Evolutionary conservation across 2,113 vertebrate genomes (phyloP).

Genomic region (Halcyon senegalensis): DNA sequence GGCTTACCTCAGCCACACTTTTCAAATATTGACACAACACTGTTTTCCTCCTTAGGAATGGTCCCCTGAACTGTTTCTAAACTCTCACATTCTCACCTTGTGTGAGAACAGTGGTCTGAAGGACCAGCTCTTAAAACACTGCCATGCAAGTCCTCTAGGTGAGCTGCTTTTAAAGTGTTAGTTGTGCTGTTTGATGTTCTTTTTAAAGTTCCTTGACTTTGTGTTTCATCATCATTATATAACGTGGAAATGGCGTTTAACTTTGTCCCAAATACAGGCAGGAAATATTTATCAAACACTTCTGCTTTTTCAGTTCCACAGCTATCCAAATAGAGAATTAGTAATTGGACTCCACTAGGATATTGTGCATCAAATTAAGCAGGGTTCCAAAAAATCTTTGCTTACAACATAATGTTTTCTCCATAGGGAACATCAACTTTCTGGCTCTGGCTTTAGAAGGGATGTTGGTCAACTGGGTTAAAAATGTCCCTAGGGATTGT

Average conservation of each 20-base stretch:
- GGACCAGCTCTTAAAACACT: not conserved
- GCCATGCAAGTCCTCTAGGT: not conserved
- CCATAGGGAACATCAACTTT: not conserved
- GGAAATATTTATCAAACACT: conserved; percentile 37
- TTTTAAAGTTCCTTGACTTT: not conserved
- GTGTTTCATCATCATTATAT: conserved; percentile 13
- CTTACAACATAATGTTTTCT: not conserved
- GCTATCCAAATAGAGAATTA: not conserved
- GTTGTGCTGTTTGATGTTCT: conserved; percentile 24
- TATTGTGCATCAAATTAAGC: not conserved
- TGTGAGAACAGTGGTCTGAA: not conserved
- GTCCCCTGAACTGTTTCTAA: not conserved
- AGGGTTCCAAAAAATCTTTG: not conserved
- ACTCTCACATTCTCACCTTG: not conserved
- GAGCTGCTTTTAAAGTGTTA: not conserved
- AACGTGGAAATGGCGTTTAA: not conserved
- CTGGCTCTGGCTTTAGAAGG: not conserved
- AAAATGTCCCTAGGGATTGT: not conserved
- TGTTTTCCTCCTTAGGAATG: not conserved
- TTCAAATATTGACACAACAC: conserved; percentile 35
- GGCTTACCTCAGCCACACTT: not conserved
- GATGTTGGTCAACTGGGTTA: not conserved
- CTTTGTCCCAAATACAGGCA: not conserved
- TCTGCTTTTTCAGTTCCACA: conserved; percentile 2
- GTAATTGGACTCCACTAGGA: not conserved